Percentiles rank a stretch among this genome's conserved stretches.
These are phyloP conservation scores for Artemisiospiza belli DNA, from an alignment of 2,113 vertebrate species.

Conservation along the genomic window DNA sequence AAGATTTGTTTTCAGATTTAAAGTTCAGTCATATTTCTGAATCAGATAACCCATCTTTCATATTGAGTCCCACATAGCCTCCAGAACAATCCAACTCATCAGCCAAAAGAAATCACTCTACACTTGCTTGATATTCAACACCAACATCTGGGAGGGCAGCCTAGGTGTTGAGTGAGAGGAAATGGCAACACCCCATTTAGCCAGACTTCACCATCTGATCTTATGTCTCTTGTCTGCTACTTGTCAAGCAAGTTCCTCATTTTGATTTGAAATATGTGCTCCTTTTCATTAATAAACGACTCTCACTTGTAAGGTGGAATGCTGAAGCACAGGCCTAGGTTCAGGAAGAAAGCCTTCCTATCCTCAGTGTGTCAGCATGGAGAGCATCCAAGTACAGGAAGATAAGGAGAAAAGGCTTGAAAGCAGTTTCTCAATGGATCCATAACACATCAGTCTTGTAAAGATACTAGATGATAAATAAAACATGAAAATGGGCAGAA, in stretches of 20 bases:
- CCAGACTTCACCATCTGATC: not conserved
- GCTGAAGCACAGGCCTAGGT: not conserved
- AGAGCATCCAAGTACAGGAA: not conserved
- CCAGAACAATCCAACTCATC: not conserved
- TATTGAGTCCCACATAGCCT: not conserved
- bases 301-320: not conserved
- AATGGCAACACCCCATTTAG: slow-evolving; percentile 29
- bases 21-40: not conserved
- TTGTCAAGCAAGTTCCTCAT: not conserved
- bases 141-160: not conserved
- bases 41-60: not conserved
- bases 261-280: not conserved
- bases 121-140: slow-evolving; percentile 8
- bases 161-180: slow-evolving; percentile 14
- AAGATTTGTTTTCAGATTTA: not conserved
- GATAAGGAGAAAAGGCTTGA: not conserved
- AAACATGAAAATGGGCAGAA: not conserved
- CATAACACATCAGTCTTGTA: not conserved
- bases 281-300: not conserved
- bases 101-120: slow-evolving; percentile 48
- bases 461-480: not conserved
- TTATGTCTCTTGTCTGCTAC: not conserved
- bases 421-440: not conserved
- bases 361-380: not conserved
- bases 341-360: not conserved